A percentile compares a stretch with the other conserved stretches of the same genome.
phyloP scores from a whole-genome alignment of 2,888 invertebrate genomes.

The Oxyteleia sp. region DNA sequence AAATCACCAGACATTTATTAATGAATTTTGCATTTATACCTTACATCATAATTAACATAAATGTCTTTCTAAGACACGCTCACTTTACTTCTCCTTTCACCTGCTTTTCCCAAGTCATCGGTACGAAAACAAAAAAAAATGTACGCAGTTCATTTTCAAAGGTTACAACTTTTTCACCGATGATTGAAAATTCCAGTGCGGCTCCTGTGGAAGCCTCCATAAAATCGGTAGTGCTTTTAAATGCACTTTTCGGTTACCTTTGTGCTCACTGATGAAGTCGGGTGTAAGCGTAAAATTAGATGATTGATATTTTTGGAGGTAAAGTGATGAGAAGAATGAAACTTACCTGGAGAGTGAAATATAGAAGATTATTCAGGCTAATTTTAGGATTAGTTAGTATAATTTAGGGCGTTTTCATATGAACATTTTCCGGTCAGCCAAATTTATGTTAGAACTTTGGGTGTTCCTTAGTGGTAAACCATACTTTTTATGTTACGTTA shows the following conservation, averaged over 20 bases:
- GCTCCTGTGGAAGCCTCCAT: background rate
- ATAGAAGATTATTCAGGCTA: constrained; percentile 13
- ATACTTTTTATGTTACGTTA: background rate
- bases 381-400: constrained; percentile 30
- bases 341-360: constrained; percentile 29
- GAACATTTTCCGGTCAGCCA: background rate
- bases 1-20: no score
- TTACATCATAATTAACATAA: no score
- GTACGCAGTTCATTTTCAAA: background rate
- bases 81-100: background rate
- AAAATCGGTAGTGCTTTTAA: constrained; percentile 30
- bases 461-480: background rate
- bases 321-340: constrained; percentile 21
- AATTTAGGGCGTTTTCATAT: constrained; percentile 3
- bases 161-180: constrained; percentile 18
- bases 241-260: constrained; percentile 20
- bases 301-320: constrained; percentile 50
- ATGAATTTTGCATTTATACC: no score
- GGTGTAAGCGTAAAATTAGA: constrained; percentile 46
- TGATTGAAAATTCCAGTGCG: background rate
- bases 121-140: background rate
- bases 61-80: no score
- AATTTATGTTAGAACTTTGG: background rate
- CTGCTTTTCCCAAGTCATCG: background rate
- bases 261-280: constrained; percentile 28